A percentile compares a stretch with the other conserved stretches of the same genome.
Evolutionary conservation across 2,113 vertebrate genomes (phyloP).

Genomic region (Myrmecophaga tridactyla): DNA sequence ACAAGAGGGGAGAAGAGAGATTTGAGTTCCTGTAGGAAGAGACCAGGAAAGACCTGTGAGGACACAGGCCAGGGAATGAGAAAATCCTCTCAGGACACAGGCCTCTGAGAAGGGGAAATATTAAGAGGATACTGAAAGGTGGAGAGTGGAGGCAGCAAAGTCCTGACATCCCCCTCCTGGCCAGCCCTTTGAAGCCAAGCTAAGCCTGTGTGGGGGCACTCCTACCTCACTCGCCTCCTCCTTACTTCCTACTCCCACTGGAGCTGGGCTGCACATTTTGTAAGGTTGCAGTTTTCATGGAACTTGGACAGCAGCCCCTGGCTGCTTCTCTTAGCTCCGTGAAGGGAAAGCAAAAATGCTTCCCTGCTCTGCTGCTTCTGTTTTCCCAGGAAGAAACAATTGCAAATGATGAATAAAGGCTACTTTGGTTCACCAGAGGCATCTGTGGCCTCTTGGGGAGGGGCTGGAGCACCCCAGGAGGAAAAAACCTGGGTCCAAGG

Average conservation of each 20-base stretch:
- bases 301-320: background rate
- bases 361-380: background rate
- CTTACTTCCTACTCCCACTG: too few relatives aligned
- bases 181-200: too few relatives aligned
- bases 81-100: background rate
- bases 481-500: background rate
- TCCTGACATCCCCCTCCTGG: rapidly evolving
- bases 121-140: background rate
- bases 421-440: background rate
- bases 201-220: rapidly evolving
- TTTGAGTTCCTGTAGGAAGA: background rate
- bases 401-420: background rate
- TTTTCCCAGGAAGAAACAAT: background rate
- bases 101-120: background rate
- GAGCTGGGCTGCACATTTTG: background rate
- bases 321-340: background rate
- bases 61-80: background rate
- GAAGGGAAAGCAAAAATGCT: background rate
- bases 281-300: rapidly evolving
- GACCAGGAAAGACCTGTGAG: background rate
- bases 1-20: background rate
- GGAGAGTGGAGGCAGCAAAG: background rate
- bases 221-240: background rate
- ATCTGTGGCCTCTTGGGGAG: background rate
- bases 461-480: background rate